A percentile compares a stretch with the other conserved stretches of the same genome.
Evolutionary conservation across 2,797 vertebrate species (phyloP).

Genomic region (Pteronotus mesoamericanus): DNA sequence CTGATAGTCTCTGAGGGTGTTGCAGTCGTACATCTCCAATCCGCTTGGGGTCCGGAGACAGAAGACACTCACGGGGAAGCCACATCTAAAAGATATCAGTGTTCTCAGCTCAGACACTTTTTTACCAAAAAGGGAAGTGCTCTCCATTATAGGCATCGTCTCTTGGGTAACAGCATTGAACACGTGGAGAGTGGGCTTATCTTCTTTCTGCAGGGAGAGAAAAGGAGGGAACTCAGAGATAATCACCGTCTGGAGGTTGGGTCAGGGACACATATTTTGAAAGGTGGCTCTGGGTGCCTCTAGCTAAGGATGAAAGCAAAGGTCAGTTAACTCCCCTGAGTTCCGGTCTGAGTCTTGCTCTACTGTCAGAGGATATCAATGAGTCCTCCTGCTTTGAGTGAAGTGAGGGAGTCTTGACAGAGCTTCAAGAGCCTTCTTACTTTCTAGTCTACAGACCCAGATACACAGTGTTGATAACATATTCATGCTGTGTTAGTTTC

Average conservation of each 20-base stretch:
- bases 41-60: slow-evolving; percentile 80
- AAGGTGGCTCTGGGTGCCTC: not conserved
- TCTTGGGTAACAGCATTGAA: slow-evolving; percentile 83
- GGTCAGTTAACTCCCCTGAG: not conserved
- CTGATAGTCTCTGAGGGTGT: slow-evolving; percentile 80
- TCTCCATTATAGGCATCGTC: slow-evolving; percentile 77
- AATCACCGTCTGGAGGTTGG: not conserved
- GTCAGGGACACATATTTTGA: not conserved
- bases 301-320: not conserved
- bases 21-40: slow-evolving; percentile 85
- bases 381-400: not conserved
- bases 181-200: slow-evolving; percentile 80
- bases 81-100: slow-evolving; percentile 77
- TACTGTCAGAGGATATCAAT: not conserved
- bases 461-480: not conserved
- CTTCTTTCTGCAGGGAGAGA: slow-evolving; percentile 79
- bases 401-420: not conserved
- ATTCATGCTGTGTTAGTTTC: not conserved
- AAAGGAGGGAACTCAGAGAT: not conserved
- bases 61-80: slow-evolving; percentile 83
- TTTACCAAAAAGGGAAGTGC: slow-evolving; percentile 68
- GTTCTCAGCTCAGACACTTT: slow-evolving; percentile 82
- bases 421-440: not conserved
- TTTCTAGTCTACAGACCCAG: not conserved
- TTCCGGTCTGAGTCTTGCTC: not conserved